These are phyloP conservation scores for Macaria notata DNA, from an alignment of 2,888 invertebrate genomes.

Conservation along the genomic window DNA sequence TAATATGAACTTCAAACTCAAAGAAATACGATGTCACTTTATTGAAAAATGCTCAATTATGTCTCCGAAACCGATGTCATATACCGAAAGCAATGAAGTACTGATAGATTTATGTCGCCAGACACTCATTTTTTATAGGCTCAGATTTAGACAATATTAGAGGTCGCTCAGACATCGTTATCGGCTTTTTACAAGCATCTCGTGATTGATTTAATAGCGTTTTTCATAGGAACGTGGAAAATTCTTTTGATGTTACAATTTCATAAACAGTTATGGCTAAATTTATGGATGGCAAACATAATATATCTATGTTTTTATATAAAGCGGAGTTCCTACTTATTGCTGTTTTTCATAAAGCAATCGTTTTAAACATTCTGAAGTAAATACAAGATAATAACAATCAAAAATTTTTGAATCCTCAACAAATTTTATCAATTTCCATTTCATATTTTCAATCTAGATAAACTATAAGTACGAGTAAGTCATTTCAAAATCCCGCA, in stretches of 20 bases:
- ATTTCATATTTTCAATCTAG: too few species aligned
- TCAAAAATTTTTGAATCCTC: too few species aligned
- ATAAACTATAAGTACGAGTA: too few species aligned
- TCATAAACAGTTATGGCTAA: constrained; percentile 15
- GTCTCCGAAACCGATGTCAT: not conserved
- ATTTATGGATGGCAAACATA: constrained; percentile 8
- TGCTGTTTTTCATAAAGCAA: too few species aligned
- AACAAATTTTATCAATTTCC: too few species aligned
- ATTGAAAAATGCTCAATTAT: too few species aligned
- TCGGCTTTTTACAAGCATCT: constrained; percentile 19
- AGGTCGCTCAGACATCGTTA: constrained; percentile 19
- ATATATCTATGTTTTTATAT: not conserved
- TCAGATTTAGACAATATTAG: constrained; percentile 22
- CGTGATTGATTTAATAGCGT: constrained; percentile 21
- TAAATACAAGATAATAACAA: too few species aligned
- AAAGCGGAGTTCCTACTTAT: too few species aligned
- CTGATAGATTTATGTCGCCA: constrained; percentile 27
- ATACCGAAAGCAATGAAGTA: constrained; percentile 25
- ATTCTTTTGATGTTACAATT: constrained; percentile 7
- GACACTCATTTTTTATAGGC: constrained; percentile 20
- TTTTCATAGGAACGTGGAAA: constrained; percentile 11
- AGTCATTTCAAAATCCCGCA: too few species aligned
- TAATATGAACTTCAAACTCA: too few species aligned
- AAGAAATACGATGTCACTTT: too few species aligned
- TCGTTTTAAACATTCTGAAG: too few species aligned